Percentiles rank a stretch among this genome's conserved stretches.
These are phyloP conservation scores for Gandaritis pyraliata DNA, from an alignment of 2,888 invertebrate species.

Conservation along the genomic window DNA sequence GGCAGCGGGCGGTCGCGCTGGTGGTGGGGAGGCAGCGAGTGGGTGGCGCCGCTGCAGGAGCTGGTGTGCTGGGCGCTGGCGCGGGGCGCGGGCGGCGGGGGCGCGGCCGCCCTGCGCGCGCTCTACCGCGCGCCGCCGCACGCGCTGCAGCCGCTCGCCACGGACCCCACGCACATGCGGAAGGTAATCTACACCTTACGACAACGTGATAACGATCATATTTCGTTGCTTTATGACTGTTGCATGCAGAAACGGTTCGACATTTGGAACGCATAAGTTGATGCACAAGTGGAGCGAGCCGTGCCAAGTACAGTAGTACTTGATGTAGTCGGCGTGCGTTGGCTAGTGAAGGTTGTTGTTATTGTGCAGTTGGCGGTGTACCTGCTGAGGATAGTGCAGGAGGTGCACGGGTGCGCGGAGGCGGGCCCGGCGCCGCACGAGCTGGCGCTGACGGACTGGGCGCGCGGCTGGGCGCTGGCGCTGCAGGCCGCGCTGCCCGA, in stretches of 20 bases:
- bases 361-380: slow-evolving; percentile 67
- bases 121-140: slow-evolving; percentile 66
- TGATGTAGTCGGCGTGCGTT: too few species aligned
- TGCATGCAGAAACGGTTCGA: not conserved
- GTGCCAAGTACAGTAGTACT: too few species aligned
- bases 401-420: slow-evolving; percentile 60
- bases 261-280: too few species aligned
- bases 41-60: slow-evolving; percentile 63
- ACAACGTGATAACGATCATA: too few species aligned
- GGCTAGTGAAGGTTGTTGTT: too few species aligned
- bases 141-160: slow-evolving; percentile 61
- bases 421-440: slow-evolving; percentile 53
- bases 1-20: slow-evolving; percentile 47
- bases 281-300: too few species aligned
- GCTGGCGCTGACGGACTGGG: slow-evolving; percentile 72
- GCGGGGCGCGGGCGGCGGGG: slow-evolving; percentile 53
- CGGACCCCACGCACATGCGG: slow-evolving; percentile 60
- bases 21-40: slow-evolving; percentile 58
- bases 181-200: slow-evolving; percentile 56
- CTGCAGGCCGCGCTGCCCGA: slow-evolving; percentile 65
- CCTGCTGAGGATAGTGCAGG: slow-evolving; percentile 64
- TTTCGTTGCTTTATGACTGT: too few species aligned
- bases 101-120: slow-evolving; percentile 64
- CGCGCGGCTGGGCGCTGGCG: slow-evolving; percentile 72
- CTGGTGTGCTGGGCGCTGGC: slow-evolving; percentile 71